Evolutionary conservation across 2,888 invertebrate species (phyloP).

Genomic region (Chymomyza caudatula): DNA sequence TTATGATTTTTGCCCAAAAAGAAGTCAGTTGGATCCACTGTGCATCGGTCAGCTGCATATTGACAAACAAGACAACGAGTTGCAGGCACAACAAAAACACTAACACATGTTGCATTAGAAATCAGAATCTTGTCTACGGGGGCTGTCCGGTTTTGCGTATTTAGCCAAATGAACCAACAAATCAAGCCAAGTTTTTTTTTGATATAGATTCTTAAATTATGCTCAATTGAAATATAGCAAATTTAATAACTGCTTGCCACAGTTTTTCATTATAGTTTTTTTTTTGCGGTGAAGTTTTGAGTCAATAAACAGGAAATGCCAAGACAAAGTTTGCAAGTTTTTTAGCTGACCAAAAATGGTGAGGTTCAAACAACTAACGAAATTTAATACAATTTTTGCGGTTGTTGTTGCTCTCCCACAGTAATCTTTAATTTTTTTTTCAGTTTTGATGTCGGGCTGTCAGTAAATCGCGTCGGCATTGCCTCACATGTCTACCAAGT

Average conservation of each 20-base stretch:
- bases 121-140: neutral
- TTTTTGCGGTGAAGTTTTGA: slow-evolving; percentile 10
- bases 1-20: no score
- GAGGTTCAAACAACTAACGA: slow-evolving; percentile 61
- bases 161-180: neutral
- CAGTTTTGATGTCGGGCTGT: slow-evolving; percentile 60
- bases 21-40: no score
- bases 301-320: slow-evolving; percentile 38
- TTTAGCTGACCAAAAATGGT: slow-evolving; percentile 61
- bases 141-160: neutral
- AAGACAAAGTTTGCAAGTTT: neutral
- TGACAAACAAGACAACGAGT: neutral
- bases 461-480: slow-evolving; percentile 39
- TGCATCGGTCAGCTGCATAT: slow-evolving; percentile 9
- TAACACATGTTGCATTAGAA: neutral
- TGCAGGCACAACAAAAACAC: no score
- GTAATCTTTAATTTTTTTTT: slow-evolving; percentile 20
- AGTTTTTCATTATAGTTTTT: slow-evolving; percentile 9
- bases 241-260: slow-evolving; percentile 38
- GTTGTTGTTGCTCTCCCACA: slow-evolving; percentile 34
- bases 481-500: slow-evolving; percentile 12
- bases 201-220: neutral
- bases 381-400: slow-evolving; percentile 64
- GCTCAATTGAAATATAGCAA: slow-evolving; percentile 46
- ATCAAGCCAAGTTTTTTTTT: neutral